Evolutionary conservation across 2,888 invertebrate genomes (phyloP).

Genomic region (Timandra comae): DNA sequence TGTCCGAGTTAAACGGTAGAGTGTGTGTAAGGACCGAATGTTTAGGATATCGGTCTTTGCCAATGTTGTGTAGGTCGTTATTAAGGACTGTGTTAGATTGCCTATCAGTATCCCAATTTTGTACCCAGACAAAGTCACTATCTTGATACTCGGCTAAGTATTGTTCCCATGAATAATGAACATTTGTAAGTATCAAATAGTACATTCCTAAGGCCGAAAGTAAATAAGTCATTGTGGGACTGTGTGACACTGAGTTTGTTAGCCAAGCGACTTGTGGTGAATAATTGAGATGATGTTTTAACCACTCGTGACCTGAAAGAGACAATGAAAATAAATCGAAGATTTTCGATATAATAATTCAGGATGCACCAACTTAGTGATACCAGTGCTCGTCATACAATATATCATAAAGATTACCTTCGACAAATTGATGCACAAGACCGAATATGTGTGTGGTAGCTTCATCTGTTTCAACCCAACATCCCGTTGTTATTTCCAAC

Average conservation of each 20-base stretch:
- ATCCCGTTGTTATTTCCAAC: slow-evolving; percentile 93
- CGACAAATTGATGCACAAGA: slow-evolving; percentile 91
- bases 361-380: background rate
- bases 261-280: slow-evolving; percentile 91
- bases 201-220: slow-evolving; percentile 86
- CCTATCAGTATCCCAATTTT: slow-evolving; percentile 82
- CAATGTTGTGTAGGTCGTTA: slow-evolving; percentile 43
- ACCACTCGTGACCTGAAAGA: slow-evolving; percentile 89
- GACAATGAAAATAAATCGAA: slow-evolving; percentile 2
- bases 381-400: no score
- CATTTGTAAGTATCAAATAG: slow-evolving; percentile 90
- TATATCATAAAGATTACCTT: no score
- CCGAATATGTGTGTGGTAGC: slow-evolving; percentile 91
- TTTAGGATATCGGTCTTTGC: slow-evolving; percentile 48
- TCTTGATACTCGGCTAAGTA: slow-evolving; percentile 90
- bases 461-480: slow-evolving; percentile 97
- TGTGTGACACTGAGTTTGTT: slow-evolving; percentile 96
- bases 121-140: slow-evolving; percentile 94
- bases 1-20: slow-evolving; percentile 56
- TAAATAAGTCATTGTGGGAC: slow-evolving; percentile 92
- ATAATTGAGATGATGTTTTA: slow-evolving; percentile 86
- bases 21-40: slow-evolving; percentile 52
- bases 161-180: slow-evolving; percentile 96
- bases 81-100: slow-evolving; percentile 39
- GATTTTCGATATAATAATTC: background rate